Base-by-base conservation (phyloP, 2,113 vertebrate genomes). In the Cervus canadensis region DNA sequence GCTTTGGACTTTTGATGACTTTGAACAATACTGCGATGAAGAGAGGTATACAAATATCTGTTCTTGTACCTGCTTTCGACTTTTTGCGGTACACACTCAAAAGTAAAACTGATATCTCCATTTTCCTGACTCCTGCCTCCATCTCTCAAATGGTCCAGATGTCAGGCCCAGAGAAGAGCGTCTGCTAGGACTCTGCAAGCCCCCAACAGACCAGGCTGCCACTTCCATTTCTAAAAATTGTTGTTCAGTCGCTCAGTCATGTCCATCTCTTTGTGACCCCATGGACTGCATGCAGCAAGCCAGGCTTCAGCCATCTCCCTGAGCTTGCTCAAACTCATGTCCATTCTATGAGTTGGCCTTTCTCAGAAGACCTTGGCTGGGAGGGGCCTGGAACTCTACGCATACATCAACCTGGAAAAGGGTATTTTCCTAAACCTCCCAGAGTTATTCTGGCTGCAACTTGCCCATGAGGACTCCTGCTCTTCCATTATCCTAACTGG, bases 181-280 rank as follows among this genome's bases (percentile, higher is more conserved):
- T 78, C 90, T 45, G 16, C 76, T 78, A 78, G 28, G 21, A 78
- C 28, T 76, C 11, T 15, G 6, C 16, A 45, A 86, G 50, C 3
- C 11, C 48, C 7, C n/a, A 54, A 59, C 1, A 19, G 57, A 33
- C 5, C 15, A 28, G 36, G 7, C 52, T 17, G 5, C 52, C 67
- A 1, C 50, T 59, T 87, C 87, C 76, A 30, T 59, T 57, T 94
- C 82, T 50, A 2, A 16, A 90, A 21, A 15, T 11, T 57, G 16
- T 40, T 71, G n/a, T 71, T 71, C 67, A 40, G n/a, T 40, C 0
- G 2, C 19, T 71, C 19, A 1, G 19, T 71, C n/a, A 40, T 40
- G 67, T 71, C 67, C 10, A 0, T 23, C n/a, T 71, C n/a, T 71
- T 12, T 25, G 67, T 1, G 0, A 74, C 67, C 2, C 10, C 10